Evolutionary conservation across 2,797 vertebrate genomes (phyloP).

Genomic region (Apogon talboti): DNA sequence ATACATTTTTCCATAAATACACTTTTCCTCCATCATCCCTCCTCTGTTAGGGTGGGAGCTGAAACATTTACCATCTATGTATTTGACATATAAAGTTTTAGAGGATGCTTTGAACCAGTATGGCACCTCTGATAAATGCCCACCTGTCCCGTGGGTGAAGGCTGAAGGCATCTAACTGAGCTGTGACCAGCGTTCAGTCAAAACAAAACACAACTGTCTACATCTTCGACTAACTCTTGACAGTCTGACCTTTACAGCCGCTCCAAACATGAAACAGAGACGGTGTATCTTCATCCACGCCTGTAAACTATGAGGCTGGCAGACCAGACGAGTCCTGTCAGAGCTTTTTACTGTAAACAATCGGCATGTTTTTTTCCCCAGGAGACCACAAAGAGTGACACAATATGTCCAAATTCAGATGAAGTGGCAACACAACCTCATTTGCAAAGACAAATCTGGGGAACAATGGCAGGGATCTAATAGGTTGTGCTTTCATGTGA

Average conservation of each 20-base stretch:
- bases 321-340: constrained; percentile 55
- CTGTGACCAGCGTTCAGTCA: constrained; percentile 42
- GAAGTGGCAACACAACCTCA: constrained; percentile 59
- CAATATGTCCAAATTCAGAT: constrained; percentile 52
- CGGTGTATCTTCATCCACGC: constrained; percentile 60
- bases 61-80: background rate
- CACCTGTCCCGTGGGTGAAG: constrained; percentile 19
- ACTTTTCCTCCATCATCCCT: constrained; percentile 6
- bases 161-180: background rate
- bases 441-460: constrained; percentile 62
- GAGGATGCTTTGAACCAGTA: constrained; percentile 1
- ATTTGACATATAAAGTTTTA: constrained; percentile 6
- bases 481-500: constrained; percentile 41
- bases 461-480: constrained; percentile 50
- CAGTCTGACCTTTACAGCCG: constrained; percentile 70
- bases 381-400: constrained; percentile 38
- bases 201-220: constrained; percentile 43
- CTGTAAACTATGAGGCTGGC: constrained; percentile 55
- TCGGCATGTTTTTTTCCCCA: constrained; percentile 34
- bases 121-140: constrained; percentile 14
- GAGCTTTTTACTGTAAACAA: constrained; percentile 67
- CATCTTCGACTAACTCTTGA: constrained; percentile 49
- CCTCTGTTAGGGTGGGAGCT: background rate
- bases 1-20: constrained; percentile 7
- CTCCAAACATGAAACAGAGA: constrained; percentile 36